phyloP scores from a whole-genome alignment of 2,113 vertebrate genomes.

The Forbesichthys agassizii region DNA sequence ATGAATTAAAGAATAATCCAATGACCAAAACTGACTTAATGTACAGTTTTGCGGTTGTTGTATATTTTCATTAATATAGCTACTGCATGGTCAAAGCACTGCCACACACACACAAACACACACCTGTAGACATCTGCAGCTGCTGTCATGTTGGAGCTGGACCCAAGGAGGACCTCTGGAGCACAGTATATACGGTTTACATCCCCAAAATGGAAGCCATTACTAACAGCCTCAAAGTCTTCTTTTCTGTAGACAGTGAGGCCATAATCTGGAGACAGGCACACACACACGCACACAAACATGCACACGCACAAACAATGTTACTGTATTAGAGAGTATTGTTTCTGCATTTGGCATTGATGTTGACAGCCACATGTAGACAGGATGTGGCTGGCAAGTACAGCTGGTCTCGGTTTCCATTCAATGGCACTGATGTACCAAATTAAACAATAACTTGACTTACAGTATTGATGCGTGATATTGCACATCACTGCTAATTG shows the following conservation, averaged over 20 bases:
- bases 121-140: conserved; percentile 76
- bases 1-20: no score
- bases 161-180: conserved; percentile 73
- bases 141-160: conserved; percentile 50
- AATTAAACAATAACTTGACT: no score
- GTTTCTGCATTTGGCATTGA: conserved; percentile 6
- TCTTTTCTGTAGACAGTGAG: conserved; percentile 72
- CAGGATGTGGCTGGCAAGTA: not conserved
- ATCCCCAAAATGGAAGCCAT: conserved; percentile 56
- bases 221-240: conserved; percentile 62
- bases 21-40: no score
- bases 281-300: conserved; percentile 18
- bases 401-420: no score
- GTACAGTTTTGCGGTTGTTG: no score
- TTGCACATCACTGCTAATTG: not conserved
- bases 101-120: not conserved
- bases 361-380: not conserved
- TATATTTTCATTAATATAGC: no score
- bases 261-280: conserved; percentile 67
- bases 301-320: conserved; percentile 1
- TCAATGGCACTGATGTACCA: no score
- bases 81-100: not conserved
- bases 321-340: conserved; percentile 1
- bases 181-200: conserved; percentile 65
- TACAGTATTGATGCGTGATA: no score